Evolutionary conservation across 2,888 invertebrate genomes (phyloP).

Genomic region (Rhagonycha fulva): DNA sequence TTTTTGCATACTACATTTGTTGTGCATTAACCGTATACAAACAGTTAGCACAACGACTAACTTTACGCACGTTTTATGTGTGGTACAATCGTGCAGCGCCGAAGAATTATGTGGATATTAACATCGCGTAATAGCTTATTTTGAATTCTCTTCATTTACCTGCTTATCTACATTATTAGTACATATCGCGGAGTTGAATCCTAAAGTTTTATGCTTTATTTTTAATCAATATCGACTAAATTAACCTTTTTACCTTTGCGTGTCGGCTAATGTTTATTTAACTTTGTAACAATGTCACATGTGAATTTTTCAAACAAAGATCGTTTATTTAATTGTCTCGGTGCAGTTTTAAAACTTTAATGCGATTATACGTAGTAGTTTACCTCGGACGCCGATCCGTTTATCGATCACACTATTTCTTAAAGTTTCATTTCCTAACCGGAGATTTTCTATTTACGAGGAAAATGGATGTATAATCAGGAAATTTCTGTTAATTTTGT

Average conservation of each 20-base stretch:
- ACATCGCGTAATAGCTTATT: neutral
- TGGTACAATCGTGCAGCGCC: neutral
- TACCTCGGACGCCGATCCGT: neutral
- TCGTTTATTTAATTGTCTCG: neutral
- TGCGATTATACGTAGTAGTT: neutral
- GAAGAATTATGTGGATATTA: neutral
- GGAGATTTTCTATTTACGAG: neutral
- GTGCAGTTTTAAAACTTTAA: neutral
- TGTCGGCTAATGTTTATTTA: neutral
- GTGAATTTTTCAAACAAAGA: neutral
- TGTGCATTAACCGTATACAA: neutral
- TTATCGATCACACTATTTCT: neutral
- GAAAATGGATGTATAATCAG: neutral
- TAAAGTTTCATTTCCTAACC: neutral
- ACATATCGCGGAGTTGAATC: neutral
- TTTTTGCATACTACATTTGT: neutral
- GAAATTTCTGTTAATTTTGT: neutral
- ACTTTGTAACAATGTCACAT: neutral
- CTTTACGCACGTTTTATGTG: neutral
- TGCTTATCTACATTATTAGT: neutral
- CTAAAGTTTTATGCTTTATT: neutral
- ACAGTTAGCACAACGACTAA: neutral
- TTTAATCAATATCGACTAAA: neutral
- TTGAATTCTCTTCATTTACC: neutral
- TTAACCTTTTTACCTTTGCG: neutral